Evolutionary conservation across 2,888 invertebrate genomes (phyloP), one percentile per base, ranked within the genome.

Genomic region (Macaria notata): DNA sequence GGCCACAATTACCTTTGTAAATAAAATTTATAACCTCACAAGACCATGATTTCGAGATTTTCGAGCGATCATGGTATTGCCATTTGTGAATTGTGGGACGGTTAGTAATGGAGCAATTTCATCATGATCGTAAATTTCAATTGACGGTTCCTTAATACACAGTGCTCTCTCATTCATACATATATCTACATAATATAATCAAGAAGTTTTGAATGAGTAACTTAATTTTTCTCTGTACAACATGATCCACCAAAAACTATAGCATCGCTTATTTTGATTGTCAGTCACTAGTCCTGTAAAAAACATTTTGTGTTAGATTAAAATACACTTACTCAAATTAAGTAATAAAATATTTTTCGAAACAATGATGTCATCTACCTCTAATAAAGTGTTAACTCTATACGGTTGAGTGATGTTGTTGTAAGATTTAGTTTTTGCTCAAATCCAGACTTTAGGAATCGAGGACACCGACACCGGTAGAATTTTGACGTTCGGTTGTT

Each of bases 1-100:
- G 81, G 81, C 71, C 77, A 76, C 73, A 75, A 75, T 77, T 71
- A 70, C 74, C 68, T 66, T 57, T 68, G 63, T 66, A 68, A 68
- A 65, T 64, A 65, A 71, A 62, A 71, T 70, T 65, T 69, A 66
- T 71, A 56, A 56, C 56, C 56, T 42, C 44, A 54, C 50, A 50
- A 57, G 44, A 54, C 46, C 44, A 51, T 56, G 56, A 39, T 49
- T 52, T 42, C 8, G 42, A 48, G 42, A 45, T 41, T 41, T n/a
- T 41, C 41, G 41, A n/a, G 4, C 41, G 43, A 52, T 51, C 48
- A 52, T 59, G 54, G 54, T 59, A 41, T 47, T 54, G 33, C 57
- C 49, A 48, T 57, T 59, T 56, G 54, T 49, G 50, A 49, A 43
- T 46, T 49, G 46, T 54, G 52, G 44, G 38, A 43, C 44, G 29